Evolutionary conservation across 2,797 vertebrate species (phyloP), one percentile per base, ranked within the genome.

Genomic region (Poeciliopsis paucimaculata): DNA sequence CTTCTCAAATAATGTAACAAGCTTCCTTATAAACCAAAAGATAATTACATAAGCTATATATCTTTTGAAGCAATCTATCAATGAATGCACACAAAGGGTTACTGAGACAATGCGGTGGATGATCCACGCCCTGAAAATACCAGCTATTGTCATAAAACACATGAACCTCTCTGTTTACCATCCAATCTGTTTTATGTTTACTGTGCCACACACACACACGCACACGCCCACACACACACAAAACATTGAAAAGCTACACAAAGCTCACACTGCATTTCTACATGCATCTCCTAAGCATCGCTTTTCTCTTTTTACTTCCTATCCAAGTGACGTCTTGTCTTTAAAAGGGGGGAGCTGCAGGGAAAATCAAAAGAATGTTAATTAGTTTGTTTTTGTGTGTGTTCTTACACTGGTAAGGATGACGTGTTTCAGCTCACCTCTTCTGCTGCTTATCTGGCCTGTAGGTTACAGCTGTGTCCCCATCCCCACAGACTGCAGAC

Each of bases 351-450:
- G 0, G 10, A 45, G 66, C 26, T 70, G 41, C 23, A 45, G 26
- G 68, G 7, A 70, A 43, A 43, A 15, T 4, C 26, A 2, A 45
- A 71, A 71, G n/a, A 45, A n/a, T 2, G 41, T 6, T 23, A 70
- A 43, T 43, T n/a, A 28, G 66, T n/a, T 70, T 70, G 68, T 45
- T 43, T 53, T 53, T 23, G 23, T 23, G 46, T 2, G 51, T 53
- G 51, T 26, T 23, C 51, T 53, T 70, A 26, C 66, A 7, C 36
- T 26, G 36, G 39, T 41, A 68, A 68, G 23, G 39, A 6, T 68
- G 41, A 45, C 68, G 68, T 71, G 68, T 43, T 15, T 28, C 12
- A 15, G 41, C 68, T 71, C 68, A 71, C 68, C 68, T 71, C 68
- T 45, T n/a, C 6, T 71, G 41, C 39, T 71, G 68, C 20, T 13